phyloP scores from a whole-genome alignment of 2,797 vertebrate species.

The Malacoctenus gilli region DNA sequence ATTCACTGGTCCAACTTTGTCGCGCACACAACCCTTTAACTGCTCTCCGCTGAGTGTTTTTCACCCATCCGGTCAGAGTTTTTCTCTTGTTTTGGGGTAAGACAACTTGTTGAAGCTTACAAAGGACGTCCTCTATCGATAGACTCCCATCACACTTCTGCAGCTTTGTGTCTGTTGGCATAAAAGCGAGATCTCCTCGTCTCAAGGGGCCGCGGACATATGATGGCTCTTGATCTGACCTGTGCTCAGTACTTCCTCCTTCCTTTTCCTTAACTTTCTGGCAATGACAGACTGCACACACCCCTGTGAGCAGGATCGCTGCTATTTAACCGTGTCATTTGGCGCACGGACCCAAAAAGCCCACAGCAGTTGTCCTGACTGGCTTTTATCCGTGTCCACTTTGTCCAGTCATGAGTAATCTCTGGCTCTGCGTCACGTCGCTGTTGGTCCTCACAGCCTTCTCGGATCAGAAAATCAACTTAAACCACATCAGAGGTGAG shows the following conservation, averaged over 20 bases:
- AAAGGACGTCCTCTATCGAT: neutral
- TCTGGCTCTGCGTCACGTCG: conserved; percentile 47
- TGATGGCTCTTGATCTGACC: conserved; percentile 65
- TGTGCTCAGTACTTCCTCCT: conserved; percentile 60
- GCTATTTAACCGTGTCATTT: conserved; percentile 74
- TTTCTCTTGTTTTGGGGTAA: neutral
- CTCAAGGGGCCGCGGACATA: conserved; percentile 53
- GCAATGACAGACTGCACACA: conserved; percentile 55
- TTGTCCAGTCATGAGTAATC: conserved; percentile 45
- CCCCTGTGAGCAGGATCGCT: conserved; percentile 55
- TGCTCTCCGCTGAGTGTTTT: neutral
- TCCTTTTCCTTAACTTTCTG: conserved; percentile 77
- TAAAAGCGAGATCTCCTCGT: conserved; percentile 27
- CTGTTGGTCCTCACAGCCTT: conserved; percentile 38
- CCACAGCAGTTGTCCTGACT: conserved; percentile 30
- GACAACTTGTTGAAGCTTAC: too few relatives aligned
- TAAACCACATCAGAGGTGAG: conserved; percentile 70
- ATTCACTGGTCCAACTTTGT: neutral
- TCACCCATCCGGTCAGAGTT: neutral
- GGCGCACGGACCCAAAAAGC: conserved; percentile 46
- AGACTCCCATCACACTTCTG: conserved; percentile 3
- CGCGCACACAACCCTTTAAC: neutral
- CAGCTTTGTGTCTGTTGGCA: conserved; percentile 32
- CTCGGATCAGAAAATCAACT: conserved; percentile 30
- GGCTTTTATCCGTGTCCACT: conserved; percentile 17